These are phyloP conservation scores for Myoxocephalus aenaeus DNA, from an alignment of 2,797 vertebrate genomes.

Conservation along the genomic window DNA sequence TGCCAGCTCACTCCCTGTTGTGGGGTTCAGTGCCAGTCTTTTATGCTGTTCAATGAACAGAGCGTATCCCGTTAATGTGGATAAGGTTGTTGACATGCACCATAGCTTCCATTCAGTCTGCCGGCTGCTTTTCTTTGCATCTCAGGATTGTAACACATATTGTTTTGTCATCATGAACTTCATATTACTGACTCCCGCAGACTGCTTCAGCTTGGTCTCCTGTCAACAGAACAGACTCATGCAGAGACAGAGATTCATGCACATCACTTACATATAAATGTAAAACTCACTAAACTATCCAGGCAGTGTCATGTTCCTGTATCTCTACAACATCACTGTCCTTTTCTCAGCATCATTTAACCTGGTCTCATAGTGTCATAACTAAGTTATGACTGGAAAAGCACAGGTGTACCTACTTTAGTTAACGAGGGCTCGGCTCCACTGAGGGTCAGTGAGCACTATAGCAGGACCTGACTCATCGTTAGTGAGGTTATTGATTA, in stretches of 20 bases:
- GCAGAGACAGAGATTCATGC: neutral
- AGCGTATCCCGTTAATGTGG: constrained; percentile 26
- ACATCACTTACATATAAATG: too few relatives aligned
- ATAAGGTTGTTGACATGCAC: constrained; percentile 1
- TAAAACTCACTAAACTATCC: too few relatives aligned
- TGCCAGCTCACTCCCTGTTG: constrained; percentile 13
- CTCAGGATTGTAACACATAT: neutral
- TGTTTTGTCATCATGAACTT: too few relatives aligned
- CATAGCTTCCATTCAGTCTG: neutral
- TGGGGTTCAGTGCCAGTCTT: constrained; percentile 26
- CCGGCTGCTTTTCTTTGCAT: neutral
- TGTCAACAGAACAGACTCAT: neutral
- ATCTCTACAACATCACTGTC: neutral
- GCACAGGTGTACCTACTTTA: neutral
- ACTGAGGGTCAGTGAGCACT: neutral
- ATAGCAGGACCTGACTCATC: neutral
- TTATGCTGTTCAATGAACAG: constrained; percentile 15
- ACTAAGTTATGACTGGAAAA: neutral
- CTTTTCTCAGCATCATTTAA: neutral
- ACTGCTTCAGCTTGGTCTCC: neutral
- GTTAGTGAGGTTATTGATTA: neutral
- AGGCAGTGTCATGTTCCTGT: accelerated
- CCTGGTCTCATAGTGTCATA: neutral
- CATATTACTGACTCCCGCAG: neutral
- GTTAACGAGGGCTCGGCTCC: neutral